These are phyloP conservation scores for Diorhabda carinulata DNA, from an alignment of 1,140 invertebrate species.

Conservation along the genomic window DNA sequence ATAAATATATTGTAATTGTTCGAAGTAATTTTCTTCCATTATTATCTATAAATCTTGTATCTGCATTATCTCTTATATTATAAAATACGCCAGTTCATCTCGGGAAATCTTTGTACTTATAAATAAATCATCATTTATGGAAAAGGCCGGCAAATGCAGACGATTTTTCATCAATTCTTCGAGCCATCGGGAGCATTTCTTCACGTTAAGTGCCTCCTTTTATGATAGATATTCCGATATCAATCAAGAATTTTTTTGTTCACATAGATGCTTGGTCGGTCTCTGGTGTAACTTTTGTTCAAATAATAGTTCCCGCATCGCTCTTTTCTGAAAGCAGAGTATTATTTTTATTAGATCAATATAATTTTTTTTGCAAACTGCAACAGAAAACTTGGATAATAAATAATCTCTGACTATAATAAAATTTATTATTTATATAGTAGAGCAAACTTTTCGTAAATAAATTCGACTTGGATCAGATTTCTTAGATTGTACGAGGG, in stretches of 20 bases:
- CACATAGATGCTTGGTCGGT: background rate
- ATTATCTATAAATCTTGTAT: too few species aligned
- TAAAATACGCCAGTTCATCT: too few species aligned
- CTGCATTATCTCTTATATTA: too few species aligned
- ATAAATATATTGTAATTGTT: too few species aligned
- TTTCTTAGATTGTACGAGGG: too few species aligned
- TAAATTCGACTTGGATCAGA: too few species aligned
- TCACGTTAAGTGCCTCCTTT: slow-evolving; percentile 1
- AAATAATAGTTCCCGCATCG: background rate
- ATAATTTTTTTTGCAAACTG: background rate
- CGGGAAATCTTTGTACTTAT: background rate
- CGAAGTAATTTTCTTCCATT: too few species aligned
- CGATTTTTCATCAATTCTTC: slow-evolving; percentile 2
- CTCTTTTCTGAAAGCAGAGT: background rate
- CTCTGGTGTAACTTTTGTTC: slow-evolving; percentile 2
- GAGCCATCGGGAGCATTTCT: background rate
- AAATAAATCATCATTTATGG: slow-evolving; percentile 3
- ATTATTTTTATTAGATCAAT: background rate
- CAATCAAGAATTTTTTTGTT: background rate
- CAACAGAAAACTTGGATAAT: too few species aligned
- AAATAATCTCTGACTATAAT: too few species aligned
- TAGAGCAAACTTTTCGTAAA: too few species aligned
- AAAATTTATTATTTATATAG: too few species aligned
- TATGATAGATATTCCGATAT: slow-evolving; percentile 2
- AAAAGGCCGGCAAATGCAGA: background rate